Percentiles rank a stretch among this genome's conserved stretches.
phyloP scores from a whole-genome alignment of 2,888 invertebrate species.

The Pyrgus malvae region DNA sequence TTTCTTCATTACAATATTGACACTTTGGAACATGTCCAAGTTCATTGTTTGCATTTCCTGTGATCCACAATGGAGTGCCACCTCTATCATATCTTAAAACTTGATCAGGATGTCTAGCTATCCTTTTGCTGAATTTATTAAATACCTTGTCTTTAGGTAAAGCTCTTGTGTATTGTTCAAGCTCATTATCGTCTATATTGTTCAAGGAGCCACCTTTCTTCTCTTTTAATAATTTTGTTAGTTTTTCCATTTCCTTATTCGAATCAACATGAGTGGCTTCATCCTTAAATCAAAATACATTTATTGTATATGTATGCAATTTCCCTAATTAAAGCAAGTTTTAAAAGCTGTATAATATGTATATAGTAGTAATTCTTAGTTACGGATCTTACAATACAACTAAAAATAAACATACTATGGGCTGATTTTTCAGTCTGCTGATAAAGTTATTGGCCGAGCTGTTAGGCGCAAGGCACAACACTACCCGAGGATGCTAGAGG shows the following conservation, averaged over 20 bases:
- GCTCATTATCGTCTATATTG: constrained; percentile 84
- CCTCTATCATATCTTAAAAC: constrained; percentile 89
- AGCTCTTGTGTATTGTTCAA: constrained; percentile 84
- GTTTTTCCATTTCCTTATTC: constrained; percentile 67
- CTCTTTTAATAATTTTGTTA: constrained; percentile 72
- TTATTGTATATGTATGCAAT: background rate
- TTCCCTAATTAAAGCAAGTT: no score
- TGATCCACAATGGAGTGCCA: constrained; percentile 92
- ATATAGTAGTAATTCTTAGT: no score
- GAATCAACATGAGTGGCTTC: constrained; percentile 71
- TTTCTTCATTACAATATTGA: constrained; percentile 85
- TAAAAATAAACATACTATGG: no score
- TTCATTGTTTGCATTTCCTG: constrained; percentile 74
- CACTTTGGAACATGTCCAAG: constrained; percentile 86
- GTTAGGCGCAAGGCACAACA: no score
- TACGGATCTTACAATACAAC: no score
- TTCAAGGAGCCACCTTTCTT: constrained; percentile 84
- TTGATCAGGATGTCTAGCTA: constrained; percentile 89
- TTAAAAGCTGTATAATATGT: no score
- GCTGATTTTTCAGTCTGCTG: no score
- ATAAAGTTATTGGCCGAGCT: no score
- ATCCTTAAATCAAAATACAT: constrained; percentile 45
- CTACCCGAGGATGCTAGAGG: no score
- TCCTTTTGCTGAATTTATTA: constrained; percentile 87
- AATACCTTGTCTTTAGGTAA: constrained; percentile 89